Conservation (phyloP, 2,888 invertebrate genomes). For the Lochmaea capreae region DNA sequence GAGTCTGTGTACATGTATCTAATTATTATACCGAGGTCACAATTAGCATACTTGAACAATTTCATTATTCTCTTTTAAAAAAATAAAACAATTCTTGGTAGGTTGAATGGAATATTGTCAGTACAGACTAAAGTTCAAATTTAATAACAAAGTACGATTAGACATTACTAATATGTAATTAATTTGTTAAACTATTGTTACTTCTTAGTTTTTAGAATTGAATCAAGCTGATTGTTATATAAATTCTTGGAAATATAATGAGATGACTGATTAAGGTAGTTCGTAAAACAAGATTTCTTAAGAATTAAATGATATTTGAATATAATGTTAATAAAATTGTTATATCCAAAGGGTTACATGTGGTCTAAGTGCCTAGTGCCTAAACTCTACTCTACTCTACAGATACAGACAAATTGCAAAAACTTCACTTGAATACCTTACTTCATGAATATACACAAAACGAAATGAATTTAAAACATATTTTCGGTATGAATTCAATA, state of each 20-base stretch:
- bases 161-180: conserved; percentile 2
- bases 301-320: no score
- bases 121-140: conserved; percentile 6
- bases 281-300: no score
- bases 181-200: neutral
- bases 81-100: neutral
- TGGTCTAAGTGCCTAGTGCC: no score
- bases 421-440: no score
- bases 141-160: conserved; percentile 1
- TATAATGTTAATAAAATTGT: no score
- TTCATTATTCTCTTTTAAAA: conserved; percentile 12
- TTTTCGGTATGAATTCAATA: no score
- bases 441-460: no score
- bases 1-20: conserved; percentile 2
- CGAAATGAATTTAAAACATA: no score
- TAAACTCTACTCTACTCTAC: no score
- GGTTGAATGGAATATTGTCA: neutral
- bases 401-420: no score
- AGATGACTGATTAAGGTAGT: neutral
- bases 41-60: conserved; percentile 24
- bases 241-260: neutral
- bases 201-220: neutral
- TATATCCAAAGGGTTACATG: no score
- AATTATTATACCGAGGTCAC: conserved; percentile 23
- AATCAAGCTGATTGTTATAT: neutral